Base-by-base conservation (phyloP, 2,888 invertebrate species). In the Drosophila nr. fundita region DNA sequence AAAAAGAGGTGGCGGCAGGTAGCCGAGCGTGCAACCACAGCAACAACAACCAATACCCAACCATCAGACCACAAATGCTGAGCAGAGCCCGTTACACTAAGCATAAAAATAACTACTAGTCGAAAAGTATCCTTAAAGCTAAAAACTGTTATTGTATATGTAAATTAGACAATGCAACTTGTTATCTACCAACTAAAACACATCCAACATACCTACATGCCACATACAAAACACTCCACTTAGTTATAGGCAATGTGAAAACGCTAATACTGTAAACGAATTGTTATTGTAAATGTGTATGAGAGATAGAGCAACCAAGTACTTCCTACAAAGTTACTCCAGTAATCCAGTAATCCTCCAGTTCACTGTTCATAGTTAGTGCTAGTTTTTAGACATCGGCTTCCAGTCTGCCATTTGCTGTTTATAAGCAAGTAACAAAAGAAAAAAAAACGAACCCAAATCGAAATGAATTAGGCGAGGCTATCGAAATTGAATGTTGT, bases 111-210 rank as follows among this genome's bases (percentile, higher is more conserved):
- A 38, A 8, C 13, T 13, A 18, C 68, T 73, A 80, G 65, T 63
- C 32, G 48, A 83, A 45, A 53, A 68, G 38, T 52, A 65, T 63
- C 48, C 49, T 74, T 45, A 50, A 75, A 77, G 79, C 72, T 68
- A 67, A 82, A 85, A 82, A 80, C 74, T 85, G 88, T 87, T 84
- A 87, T 70, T 87, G 78, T 86, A 86, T 74, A 76, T 86, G 88
- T 86, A 85, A 85, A 86, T 87, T 86, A 86, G 85, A 66, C 59
- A 65, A 82, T 80, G 80, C 82, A 89, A 85, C 73, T 89, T 89
- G 88, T 87, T 89, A 87, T 76, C 63, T 78, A 76, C 52, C 77
- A 80, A 76, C 65, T 61, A 73, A 76, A 72, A 59, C 45, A 82
- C 67, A 78, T 38, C 32, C 42, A 54, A 64, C 63, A 78, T 50